A percentile compares a stretch with the other conserved stretches of the same genome.
phyloP scores from a whole-genome alignment of 2,797 vertebrate species.

The Acipenser ruthenus region DNA sequence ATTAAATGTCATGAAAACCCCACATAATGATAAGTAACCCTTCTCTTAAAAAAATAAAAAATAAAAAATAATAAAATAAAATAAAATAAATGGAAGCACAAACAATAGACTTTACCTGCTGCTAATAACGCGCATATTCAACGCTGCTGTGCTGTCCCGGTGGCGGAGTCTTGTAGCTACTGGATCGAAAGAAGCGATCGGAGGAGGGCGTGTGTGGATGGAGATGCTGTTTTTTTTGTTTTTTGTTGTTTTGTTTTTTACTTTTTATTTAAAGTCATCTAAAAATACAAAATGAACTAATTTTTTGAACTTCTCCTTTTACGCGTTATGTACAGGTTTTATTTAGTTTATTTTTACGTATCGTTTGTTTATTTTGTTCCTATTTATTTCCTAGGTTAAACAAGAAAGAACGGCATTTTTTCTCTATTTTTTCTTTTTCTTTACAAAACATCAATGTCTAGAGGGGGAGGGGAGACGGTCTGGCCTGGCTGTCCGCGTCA shows the following conservation, averaged over 20 bases:
- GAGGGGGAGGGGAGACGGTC: not conserved
- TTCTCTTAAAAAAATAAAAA: not conserved
- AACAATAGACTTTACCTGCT: constrained; percentile 41
- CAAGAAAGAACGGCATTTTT: constrained; percentile 38
- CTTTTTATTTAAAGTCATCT: constrained; percentile 35
- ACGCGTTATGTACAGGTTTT: constrained; percentile 49
- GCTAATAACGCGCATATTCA: constrained; percentile 31
- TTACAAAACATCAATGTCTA: not conserved
- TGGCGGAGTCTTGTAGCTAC: constrained; percentile 6
- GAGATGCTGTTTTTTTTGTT: constrained; percentile 32
- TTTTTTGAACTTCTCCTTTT: constrained; percentile 31
- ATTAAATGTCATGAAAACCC: not conserved
- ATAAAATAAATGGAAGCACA: constrained; percentile 52
- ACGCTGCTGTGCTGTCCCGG: not conserved
- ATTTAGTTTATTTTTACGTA: constrained; percentile 39
- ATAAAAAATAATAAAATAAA: no score
- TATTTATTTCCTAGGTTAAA: constrained; percentile 37
- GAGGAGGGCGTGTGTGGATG: constrained; percentile 41
- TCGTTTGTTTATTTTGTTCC: constrained; percentile 28
- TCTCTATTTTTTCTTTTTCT: constrained; percentile 36
- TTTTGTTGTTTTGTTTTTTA: constrained; percentile 30
- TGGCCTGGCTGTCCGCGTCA: constrained; percentile 28
- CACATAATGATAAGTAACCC: not conserved
- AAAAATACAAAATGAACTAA: constrained; percentile 56
- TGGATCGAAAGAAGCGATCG: constrained; percentile 31